Base-by-base conservation (phyloP, 2,888 invertebrate genomes). In the Stenchaetothrips biformis region DNA sequence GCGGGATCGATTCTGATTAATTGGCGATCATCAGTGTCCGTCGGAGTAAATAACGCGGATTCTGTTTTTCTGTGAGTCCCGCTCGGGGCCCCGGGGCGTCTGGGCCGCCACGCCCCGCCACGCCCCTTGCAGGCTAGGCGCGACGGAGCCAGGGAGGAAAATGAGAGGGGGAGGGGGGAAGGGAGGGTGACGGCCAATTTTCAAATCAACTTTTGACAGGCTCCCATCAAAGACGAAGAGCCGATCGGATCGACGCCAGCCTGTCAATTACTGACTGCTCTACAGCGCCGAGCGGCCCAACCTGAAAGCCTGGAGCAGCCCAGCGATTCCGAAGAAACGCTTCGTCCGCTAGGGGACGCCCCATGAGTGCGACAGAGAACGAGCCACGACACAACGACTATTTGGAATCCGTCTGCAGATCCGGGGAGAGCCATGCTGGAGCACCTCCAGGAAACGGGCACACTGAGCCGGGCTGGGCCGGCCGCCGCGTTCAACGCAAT, bases 161-260 rank as follows among this genome's bases (percentile, higher is more conserved):
- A 21, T 21, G 18, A 7, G 7, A 6, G 62, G 62, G n/a, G 62
- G 18, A 7, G n/a, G 62, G 62, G 62, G n/a, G 2, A 25, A 1
- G 67, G 67, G 9, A 11, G 25, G 67, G 21, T 21, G 67, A 25
- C 11, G 67, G 67, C 67, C 25, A 74, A 74, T 74, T 74, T 74
- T 74, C 67, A 74, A 74, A 74, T 74, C 67, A 74, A 74, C 67
- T 74, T 74, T 74, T 74, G 67, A 74, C 67, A 74, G 67, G 67
- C 67, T 74, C 67, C 67, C 67, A 74, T 74, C 67, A 74, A 74
- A 74, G 67, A 74, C 67, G 67, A 74, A 21, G 67, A 74, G 67
- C 67, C 67, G 67, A 74, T 74, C 67, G 67, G 67, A 21, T 37
- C 37, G 21, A 21, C 11, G 21, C 11, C 21, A 21, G 67, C 21